Percentiles rank a stretch among this genome's conserved stretches.
Conservation (phyloP, 2,113 vertebrate genomes). For the Climacteris rufus region DNA sequence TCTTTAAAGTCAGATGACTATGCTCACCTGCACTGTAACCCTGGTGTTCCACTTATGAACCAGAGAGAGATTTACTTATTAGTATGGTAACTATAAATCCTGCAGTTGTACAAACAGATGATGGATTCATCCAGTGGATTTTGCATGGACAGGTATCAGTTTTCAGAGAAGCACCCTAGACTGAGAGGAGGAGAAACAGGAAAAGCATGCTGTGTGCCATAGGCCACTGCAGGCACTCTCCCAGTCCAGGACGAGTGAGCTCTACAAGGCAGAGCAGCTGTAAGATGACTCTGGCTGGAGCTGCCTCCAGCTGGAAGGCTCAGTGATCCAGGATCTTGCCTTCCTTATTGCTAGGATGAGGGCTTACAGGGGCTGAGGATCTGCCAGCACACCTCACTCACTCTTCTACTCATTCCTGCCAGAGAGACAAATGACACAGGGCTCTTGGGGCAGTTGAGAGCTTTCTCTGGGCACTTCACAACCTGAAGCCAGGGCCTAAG, state of each 20-base stretch:
- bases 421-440: not conserved
- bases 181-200: not conserved
- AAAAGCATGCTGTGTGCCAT: not conserved
- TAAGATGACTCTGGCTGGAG: rapidly evolving
- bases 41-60: not conserved
- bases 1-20: not conserved
- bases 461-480: not conserved
- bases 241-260: not conserved
- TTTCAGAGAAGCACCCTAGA: not conserved
- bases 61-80: not conserved
- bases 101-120: not conserved
- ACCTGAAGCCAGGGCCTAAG: not conserved
- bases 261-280: not conserved
- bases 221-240: not conserved
- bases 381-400: not conserved
- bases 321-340: not conserved
- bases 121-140: not conserved
- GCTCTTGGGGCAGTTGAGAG: not conserved
- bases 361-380: not conserved
- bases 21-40: not conserved
- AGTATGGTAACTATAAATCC: not conserved
- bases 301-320: not conserved
- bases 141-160: not conserved
- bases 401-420: not conserved
- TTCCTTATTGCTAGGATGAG: not conserved